These are phyloP conservation scores for Xenopus petersii DNA, from an alignment of 2,797 vertebrate species.

Conservation along the genomic window DNA sequence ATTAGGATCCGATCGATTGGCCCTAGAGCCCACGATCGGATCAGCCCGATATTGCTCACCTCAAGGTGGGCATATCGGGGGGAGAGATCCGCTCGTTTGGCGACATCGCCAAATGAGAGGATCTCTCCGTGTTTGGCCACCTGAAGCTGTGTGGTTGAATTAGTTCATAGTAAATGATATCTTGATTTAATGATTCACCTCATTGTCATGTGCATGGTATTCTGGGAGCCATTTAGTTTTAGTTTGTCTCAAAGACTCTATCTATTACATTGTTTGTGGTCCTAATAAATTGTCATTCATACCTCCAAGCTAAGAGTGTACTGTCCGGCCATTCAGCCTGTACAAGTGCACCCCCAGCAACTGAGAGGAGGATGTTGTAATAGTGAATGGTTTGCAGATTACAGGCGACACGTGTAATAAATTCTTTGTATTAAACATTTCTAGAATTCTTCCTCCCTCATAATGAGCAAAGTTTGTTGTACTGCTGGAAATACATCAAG, in stretches of 20 bases:
- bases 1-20: too few species aligned
- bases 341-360: conserved; percentile 10
- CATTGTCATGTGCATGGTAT: too few species aligned
- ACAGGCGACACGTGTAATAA: conserved; percentile 30
- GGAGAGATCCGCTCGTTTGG: too few species aligned
- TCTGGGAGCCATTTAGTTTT: too few species aligned
- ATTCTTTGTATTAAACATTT: conserved; percentile 40
- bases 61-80: too few species aligned
- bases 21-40: too few species aligned
- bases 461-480: conserved; percentile 32
- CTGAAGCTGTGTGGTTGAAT: too few species aligned
- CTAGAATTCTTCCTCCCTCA: conserved; percentile 36
- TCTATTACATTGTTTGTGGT: conserved; percentile 34
- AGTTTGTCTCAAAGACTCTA: not conserved
- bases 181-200: too few species aligned
- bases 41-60: too few species aligned
- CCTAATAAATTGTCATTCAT: conserved; percentile 39
- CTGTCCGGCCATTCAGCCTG: conserved; percentile 17
- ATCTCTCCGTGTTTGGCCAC: too few species aligned
- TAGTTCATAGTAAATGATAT: too few species aligned
- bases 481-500: not conserved
- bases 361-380: conserved; percentile 35
- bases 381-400: conserved; percentile 21
- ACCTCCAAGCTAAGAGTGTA: conserved; percentile 12
- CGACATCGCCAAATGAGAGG: too few species aligned